Percentiles rank a stretch among this genome's conserved stretches.
phyloP scores from a whole-genome alignment of 2,113 vertebrate genomes.

The Cyanoramphus novaezelandiae region DNA sequence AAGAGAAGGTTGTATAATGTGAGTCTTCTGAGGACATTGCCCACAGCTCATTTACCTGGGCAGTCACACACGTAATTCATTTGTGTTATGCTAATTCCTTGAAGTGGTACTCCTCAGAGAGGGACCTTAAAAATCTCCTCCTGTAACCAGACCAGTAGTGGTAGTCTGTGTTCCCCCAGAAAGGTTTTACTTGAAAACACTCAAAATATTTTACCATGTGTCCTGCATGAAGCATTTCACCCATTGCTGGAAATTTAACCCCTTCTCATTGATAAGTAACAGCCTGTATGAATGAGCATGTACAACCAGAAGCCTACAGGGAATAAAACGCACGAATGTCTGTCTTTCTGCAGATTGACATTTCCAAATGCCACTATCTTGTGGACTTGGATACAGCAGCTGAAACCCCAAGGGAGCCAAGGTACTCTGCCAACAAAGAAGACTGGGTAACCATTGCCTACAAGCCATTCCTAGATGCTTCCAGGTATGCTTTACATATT shows the following conservation, averaged over 20 bases:
- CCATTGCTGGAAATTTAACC: background rate
- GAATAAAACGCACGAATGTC: background rate
- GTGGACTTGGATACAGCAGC: slow-evolving; percentile 87
- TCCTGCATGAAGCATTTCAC: background rate
- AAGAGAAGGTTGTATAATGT: background rate
- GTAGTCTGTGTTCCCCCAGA: background rate
- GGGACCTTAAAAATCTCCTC: background rate
- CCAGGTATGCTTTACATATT: slow-evolving; percentile 77
- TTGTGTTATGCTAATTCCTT: background rate
- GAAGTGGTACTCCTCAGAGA: background rate
- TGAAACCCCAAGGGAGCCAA: slow-evolving; percentile 84
- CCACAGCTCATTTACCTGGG: background rate
- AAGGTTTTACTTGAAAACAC: background rate
- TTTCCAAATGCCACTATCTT: slow-evolving; percentile 93
- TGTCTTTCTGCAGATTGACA: slow-evolving; percentile 80
- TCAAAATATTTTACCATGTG: background rate
- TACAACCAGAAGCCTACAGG: background rate
- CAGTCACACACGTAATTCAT: background rate
- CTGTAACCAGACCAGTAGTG: background rate
- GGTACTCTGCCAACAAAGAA: slow-evolving; percentile 86
- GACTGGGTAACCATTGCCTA: slow-evolving; percentile 89
- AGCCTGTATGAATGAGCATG: background rate
- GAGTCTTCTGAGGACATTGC: background rate
- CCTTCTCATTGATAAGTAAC: background rate
- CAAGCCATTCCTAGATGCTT: slow-evolving; percentile 91